Percentiles rank a stretch among this genome's conserved stretches.
phyloP scores from a whole-genome alignment of 2,797 vertebrate genomes.

The Varecia variegata region DNA sequence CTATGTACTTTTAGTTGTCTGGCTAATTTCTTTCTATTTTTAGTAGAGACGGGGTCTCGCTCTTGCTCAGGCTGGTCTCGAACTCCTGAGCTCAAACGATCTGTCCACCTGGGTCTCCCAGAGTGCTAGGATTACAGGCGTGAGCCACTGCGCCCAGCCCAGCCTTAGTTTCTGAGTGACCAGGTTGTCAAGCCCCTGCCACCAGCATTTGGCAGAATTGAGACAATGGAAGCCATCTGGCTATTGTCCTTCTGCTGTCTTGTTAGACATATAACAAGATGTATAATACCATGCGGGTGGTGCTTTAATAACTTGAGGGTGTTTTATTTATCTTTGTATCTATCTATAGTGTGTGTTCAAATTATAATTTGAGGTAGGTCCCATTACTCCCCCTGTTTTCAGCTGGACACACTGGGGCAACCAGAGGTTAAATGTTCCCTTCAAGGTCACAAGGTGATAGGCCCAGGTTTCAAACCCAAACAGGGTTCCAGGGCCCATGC shows the following conservation, averaged over 20 bases:
- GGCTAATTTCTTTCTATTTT: no score
- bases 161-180: background rate
- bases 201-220: background rate
- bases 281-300: background rate
- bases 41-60: no score
- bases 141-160: no score
- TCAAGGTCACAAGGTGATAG: background rate
- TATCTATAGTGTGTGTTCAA: background rate
- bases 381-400: background rate
- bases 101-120: no score
- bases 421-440: background rate
- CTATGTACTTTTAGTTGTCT: no score
- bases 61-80: no score
- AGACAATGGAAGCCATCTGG: background rate
- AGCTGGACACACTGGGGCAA: background rate
- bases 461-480: background rate
- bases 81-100: no score
- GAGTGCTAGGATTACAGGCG: no score
- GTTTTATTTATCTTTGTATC: conserved; percentile 8
- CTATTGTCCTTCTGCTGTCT: background rate
- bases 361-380: background rate
- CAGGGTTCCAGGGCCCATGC: background rate
- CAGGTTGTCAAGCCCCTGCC: no score
- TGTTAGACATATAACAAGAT: background rate
- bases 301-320: background rate